A percentile compares a stretch with the other conserved stretches of the same genome.
These are phyloP conservation scores for Holcopasites calliopsidis DNA, from an alignment of 1,140 invertebrate genomes.

Conservation along the genomic window DNA sequence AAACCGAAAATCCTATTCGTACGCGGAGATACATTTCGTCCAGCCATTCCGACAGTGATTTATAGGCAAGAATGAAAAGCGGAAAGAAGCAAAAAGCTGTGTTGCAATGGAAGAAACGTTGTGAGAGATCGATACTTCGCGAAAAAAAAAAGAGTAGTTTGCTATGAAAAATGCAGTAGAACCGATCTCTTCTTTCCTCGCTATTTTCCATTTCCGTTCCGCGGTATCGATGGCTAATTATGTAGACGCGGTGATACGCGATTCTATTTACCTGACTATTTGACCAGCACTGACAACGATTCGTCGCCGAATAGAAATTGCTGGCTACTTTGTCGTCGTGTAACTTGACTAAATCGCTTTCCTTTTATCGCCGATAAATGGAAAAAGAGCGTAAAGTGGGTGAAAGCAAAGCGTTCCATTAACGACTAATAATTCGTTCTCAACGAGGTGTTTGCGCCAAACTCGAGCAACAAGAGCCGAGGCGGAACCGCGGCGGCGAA, in stretches of 20 bases:
- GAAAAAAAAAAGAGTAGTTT: conserved; percentile 8
- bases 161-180: too few species aligned
- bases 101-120: conserved; percentile 2
- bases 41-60: conserved; percentile 53
- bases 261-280: background rate
- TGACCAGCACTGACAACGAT: background rate
- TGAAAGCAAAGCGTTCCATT: background rate
- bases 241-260: background rate
- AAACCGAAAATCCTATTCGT: conserved; percentile 55
- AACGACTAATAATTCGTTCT: background rate
- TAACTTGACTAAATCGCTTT: too few species aligned
- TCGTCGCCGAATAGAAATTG: background rate
- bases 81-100: background rate
- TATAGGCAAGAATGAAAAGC: conserved; percentile 48
- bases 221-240: conserved; percentile 17
- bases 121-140: conserved; percentile 26
- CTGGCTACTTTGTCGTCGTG: background rate
- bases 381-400: background rate
- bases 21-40: conserved; percentile 54
- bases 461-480: background rate
- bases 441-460: background rate
- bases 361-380: too few species aligned
- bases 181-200: background rate
- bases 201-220: background rate
- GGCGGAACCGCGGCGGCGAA: background rate